Conservation (phyloP, 2,888 invertebrate species). For the Drosophila nigricruria region DNA sequence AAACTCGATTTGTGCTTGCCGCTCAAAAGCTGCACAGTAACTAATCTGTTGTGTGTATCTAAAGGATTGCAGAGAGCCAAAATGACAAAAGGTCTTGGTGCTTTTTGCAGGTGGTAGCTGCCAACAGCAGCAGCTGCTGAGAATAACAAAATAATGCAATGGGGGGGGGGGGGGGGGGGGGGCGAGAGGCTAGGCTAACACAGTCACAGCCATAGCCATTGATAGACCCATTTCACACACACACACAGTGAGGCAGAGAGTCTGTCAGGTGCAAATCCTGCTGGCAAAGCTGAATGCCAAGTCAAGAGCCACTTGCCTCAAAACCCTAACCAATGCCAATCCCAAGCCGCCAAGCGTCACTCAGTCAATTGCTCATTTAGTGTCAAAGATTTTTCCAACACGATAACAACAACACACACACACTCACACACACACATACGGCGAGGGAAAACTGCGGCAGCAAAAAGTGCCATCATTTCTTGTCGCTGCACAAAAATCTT, state of each 20-base stretch:
- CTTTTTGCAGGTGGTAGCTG: slow-evolving; percentile 45
- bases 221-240: slow-evolving; percentile 49
- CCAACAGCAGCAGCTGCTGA: slow-evolving; percentile 31
- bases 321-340: slow-evolving; percentile 17
- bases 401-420: slow-evolving; percentile 45
- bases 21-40: slow-evolving; percentile 39
- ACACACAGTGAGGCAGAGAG: not conserved
- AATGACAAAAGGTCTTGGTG: slow-evolving; percentile 65
- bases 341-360: slow-evolving; percentile 58
- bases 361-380: slow-evolving; percentile 81
- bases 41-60: slow-evolving; percentile 84
- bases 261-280: slow-evolving; percentile 66
- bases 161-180: not conserved
- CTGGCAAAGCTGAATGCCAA: slow-evolving; percentile 47
- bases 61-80: slow-evolving; percentile 72
- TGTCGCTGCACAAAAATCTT: slow-evolving; percentile 80
- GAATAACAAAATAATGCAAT: not conserved
- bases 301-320: slow-evolving; percentile 50
- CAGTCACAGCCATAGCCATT: slow-evolving; percentile 37
- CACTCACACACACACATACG: not conserved
- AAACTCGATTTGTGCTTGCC: slow-evolving; percentile 58
- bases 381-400: slow-evolving; percentile 79
- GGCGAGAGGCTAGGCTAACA: slow-evolving; percentile 7
- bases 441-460: slow-evolving; percentile 45
- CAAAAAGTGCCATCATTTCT: slow-evolving; percentile 74